These are phyloP conservation scores for Ornithoptera alexandrae DNA, from an alignment of 2,888 invertebrate genomes.

Conservation along the genomic window DNA sequence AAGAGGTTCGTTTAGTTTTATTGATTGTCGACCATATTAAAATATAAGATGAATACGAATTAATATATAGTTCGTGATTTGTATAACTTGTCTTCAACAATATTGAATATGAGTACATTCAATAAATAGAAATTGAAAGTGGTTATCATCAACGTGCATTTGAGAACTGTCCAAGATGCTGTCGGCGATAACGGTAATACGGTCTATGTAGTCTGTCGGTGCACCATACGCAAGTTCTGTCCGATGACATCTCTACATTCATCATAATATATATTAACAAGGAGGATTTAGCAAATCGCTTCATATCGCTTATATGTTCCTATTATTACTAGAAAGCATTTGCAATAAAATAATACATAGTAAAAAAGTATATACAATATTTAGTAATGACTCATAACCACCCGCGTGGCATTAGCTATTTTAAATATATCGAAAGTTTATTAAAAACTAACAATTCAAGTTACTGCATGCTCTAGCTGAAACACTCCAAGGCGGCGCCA, in stretches of 20 bases:
- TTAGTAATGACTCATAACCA: conserved; percentile 28
- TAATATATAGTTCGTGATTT: no score
- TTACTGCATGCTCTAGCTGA: no score
- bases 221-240: conserved; percentile 50
- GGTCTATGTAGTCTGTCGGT: conserved; percentile 50
- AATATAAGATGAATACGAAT: no score
- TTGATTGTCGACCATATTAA: no score
- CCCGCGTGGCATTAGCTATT: conserved; percentile 29
- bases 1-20: no score
- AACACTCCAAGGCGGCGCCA: no score
- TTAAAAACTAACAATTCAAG: no score
- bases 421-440: no score
- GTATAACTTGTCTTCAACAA: neutral
- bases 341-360: conserved; percentile 45
- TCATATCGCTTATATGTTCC: conserved; percentile 49
- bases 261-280: conserved; percentile 47
- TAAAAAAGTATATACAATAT: conserved; percentile 24
- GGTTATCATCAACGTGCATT: conserved; percentile 56
- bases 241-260: conserved; percentile 57
- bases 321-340: conserved; percentile 59
- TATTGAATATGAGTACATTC: neutral
- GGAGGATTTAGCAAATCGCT: conserved; percentile 39
- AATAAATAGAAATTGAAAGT: conserved; percentile 61
- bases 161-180: conserved; percentile 75
- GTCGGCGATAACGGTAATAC: conserved; percentile 72